Conservation (phyloP, 2,888 invertebrate species). For the Melieria crassipennis region DNA sequence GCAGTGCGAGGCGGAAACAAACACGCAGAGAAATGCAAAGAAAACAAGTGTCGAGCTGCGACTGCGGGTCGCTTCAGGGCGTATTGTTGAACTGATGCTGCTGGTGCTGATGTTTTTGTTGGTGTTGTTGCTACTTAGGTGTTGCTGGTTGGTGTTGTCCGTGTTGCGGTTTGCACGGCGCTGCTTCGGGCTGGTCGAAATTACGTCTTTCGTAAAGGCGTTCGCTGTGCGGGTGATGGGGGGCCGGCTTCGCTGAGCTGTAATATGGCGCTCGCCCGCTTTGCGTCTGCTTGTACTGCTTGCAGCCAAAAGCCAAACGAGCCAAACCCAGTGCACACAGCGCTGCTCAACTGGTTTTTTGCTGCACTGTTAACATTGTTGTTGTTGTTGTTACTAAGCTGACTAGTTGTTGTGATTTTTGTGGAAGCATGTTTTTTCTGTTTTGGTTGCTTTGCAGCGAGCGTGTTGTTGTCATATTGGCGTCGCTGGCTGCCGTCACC, state of each 20-base stretch:
- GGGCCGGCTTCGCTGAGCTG: no score
- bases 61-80: not conserved
- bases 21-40: not conserved
- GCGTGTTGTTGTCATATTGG: conserved; percentile 16
- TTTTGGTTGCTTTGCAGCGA: not conserved
- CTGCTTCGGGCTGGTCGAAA: no score
- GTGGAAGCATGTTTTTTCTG: not conserved
- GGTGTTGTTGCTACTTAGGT: conserved; percentile 29
- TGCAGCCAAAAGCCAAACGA: conserved; percentile 3
- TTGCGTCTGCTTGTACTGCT: no score
- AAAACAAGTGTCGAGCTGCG: not conserved
- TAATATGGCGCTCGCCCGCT: not conserved
- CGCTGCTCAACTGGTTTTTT: conserved; percentile 23
- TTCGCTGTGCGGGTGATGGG: no score
- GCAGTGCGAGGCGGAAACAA: not conserved
- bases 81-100: not conserved
- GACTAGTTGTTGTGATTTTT: not conserved
- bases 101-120: conserved; percentile 39
- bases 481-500: conserved; percentile 12
- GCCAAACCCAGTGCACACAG: not conserved
- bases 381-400: conserved; percentile 8
- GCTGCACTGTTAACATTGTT: conserved; percentile 19
- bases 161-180: no score
- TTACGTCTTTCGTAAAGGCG: no score
- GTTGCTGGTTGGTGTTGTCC: not conserved